These are phyloP conservation scores for Pseudachorutes palmiensis DNA, from an alignment of 1,140 invertebrate species.

Conservation along the genomic window DNA sequence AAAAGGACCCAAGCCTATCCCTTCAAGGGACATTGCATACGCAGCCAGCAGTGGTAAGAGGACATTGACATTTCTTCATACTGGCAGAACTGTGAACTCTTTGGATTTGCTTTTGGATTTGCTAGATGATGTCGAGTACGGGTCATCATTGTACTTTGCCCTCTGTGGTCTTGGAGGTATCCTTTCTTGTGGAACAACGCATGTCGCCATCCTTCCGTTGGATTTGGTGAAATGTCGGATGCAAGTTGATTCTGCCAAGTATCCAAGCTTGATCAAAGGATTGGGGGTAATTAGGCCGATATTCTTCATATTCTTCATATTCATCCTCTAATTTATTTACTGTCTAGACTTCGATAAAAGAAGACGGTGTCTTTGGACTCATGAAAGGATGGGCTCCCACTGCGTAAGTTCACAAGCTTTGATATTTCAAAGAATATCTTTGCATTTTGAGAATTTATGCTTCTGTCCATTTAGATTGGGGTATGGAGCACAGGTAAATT, in stretches of 20 bases:
- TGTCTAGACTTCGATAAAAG: conserved; percentile 45
- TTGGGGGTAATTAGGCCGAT: too few relatives aligned
- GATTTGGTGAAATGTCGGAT: conserved; percentile 63
- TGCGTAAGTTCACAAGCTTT: conserved; percentile 32
- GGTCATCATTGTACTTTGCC: not conserved
- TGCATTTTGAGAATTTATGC: not conserved
- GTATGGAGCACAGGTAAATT: conserved; percentile 50
- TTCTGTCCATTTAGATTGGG: not conserved
- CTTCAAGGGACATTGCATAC: too few relatives aligned
- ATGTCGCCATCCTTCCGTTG: conserved; percentile 56
- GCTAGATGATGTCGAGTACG: not conserved
- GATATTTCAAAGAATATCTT: too few relatives aligned
- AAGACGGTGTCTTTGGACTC: conserved; percentile 53
- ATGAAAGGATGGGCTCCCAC: conserved; percentile 59
- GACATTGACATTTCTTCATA: too few relatives aligned
- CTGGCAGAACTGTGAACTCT: too few relatives aligned
- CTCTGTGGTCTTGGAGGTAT: not conserved
- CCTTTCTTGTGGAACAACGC: conserved; percentile 54
- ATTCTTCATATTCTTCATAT: too few relatives aligned
- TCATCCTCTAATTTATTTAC: not conserved
- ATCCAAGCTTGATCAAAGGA: conserved; percentile 49
- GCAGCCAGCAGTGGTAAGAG: too few relatives aligned
- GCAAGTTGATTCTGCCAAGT: conserved; percentile 54
- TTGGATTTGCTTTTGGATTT: too few relatives aligned
- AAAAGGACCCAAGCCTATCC: too few relatives aligned